Conservation (phyloP, 2,888 invertebrate genomes). For the Lasioglossum oenotherae region DNA sequence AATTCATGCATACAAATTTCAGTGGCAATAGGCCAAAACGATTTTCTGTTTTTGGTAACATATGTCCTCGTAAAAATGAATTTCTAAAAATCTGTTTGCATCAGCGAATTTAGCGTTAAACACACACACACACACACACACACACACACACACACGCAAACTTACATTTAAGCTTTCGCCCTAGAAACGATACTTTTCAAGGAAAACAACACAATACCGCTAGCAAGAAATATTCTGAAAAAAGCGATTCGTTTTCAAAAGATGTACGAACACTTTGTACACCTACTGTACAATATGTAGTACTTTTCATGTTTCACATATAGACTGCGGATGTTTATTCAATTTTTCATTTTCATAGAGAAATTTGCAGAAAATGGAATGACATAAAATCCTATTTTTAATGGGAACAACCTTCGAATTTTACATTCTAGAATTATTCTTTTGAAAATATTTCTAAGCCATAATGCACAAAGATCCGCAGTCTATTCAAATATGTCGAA, state of each 20-base stretch:
- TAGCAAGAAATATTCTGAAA: background rate
- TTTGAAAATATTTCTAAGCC: no score
- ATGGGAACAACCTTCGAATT: no score
- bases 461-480: no score
- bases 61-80: background rate
- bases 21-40: background rate
- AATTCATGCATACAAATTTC: background rate
- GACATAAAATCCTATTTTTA: no score
- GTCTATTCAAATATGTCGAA: background rate
- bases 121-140: no score
- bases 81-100: background rate
- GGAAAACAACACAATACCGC: background rate
- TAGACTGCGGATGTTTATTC: no score
- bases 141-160: background rate
- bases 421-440: no score
- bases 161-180: background rate
- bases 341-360: no score
- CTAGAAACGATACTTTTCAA: background rate
- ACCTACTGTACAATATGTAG: background rate
- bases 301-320: background rate
- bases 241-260: no score
- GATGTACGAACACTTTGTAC: no score
- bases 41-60: background rate
- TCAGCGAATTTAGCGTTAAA: background rate
- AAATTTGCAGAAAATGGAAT: no score